Evolutionary conservation across 2,888 invertebrate species (phyloP).

Genomic region (Macrosoma leucophasiata): DNA sequence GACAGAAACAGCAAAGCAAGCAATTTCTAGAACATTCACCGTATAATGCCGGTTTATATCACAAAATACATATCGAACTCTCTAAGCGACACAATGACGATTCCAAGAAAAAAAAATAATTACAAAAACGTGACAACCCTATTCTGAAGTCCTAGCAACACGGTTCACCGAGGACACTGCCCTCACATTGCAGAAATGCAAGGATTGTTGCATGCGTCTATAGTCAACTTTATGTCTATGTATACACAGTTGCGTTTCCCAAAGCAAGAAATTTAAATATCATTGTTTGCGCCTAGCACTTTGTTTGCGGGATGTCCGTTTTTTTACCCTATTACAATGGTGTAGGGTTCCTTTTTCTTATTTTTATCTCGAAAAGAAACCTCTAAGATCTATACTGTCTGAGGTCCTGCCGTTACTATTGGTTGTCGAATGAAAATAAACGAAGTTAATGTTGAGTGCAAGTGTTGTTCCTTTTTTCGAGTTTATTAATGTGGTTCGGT

Average conservation of each 20-base stretch:
- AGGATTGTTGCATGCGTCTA: too few species aligned
- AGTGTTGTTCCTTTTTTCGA: slow-evolving; percentile 16
- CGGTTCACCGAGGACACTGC: slow-evolving; percentile 63
- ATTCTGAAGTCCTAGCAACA: slow-evolving; percentile 52
- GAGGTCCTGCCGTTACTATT: slow-evolving; percentile 57
- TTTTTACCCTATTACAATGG: slow-evolving; percentile 11
- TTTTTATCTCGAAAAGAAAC: slow-evolving; percentile 19
- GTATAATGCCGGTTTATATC: too few species aligned
- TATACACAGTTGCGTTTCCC: too few species aligned
- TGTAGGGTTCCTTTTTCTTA: slow-evolving; percentile 30
- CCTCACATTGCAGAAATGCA: slow-evolving; percentile 41
- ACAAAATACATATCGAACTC: too few species aligned
- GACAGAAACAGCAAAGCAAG: not conserved
- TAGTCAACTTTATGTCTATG: too few species aligned
- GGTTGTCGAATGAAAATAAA: slow-evolving; percentile 63
- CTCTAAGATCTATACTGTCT: slow-evolving; percentile 49
- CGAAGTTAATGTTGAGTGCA: slow-evolving; percentile 60
- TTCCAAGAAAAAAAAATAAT: slow-evolving; percentile 35
- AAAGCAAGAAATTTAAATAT: too few species aligned
- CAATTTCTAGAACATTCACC: too few species aligned
- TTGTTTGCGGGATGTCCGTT: slow-evolving; percentile 18
- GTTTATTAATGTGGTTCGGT: not conserved
- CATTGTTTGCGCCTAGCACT: too few species aligned
- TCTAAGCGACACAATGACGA: too few species aligned
- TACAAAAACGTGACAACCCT: slow-evolving; percentile 62